Base-by-base conservation (phyloP, 1,140 invertebrate genomes). In the Eupristina koningsbergeri region DNA sequence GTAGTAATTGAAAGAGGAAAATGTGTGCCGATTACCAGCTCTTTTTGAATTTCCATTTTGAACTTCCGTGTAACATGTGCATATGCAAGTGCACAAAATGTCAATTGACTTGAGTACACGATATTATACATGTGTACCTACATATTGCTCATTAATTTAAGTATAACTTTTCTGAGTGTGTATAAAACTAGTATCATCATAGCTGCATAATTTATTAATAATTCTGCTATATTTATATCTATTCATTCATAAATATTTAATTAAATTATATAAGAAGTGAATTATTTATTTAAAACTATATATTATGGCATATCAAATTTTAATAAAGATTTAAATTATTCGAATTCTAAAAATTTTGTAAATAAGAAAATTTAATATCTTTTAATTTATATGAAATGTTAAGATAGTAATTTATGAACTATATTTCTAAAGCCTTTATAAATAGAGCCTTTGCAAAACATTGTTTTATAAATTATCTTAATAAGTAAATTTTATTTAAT, bases 81-180 rank as follows among this genome's bases (percentile, higher is more conserved):
- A 45, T 69, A 81, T 81, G 84, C 84, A 83, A 67, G 29, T 67
- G 31, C 34, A 67, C 31, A 67, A 67, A 67, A 34, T 67, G 64
- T 34, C 64, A 67, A 67, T 67, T 67, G 64, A 34, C 64, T 67
- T 34, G 31, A 67, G 31, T 67, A 67, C 64, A 39, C 34, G 31
- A 22, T 22, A 67, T 19, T 67, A 67, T 67, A 15, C 15, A 36
- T 3, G 31, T 36, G 13, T 67, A 3, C 34, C 31, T 67, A 67
- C 15, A 36, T 36, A 67, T 19, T 19, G 61, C 17, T 17, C 31
- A 19, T 67, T 15, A 15, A 67, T 67, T 67, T 67, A 67, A 22
- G 34, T 36, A 15, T 34, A 67, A 36, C 64, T 67, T 34, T 15
- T 6, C 34, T 67, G 17, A 39, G 5, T 36, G 8, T 67, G 5